phyloP scores from a whole-genome alignment of 2,888 invertebrate genomes.

The Tenthredo mesomela region DNA sequence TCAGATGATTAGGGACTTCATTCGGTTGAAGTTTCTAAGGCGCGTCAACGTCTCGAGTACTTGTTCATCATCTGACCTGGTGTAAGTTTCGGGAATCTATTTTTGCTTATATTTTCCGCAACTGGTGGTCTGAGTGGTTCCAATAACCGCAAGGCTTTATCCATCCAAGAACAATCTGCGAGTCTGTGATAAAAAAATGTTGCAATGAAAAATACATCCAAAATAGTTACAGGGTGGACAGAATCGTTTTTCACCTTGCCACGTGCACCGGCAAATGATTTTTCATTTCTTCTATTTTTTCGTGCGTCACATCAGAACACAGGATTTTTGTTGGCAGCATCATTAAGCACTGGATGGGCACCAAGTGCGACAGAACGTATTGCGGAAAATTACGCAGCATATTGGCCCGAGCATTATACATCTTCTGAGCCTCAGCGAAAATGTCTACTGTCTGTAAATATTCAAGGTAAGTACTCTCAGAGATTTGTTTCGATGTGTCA shows the following conservation, averaged over 20 bases:
- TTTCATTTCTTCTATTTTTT: slow-evolving; percentile 66
- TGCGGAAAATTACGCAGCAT: slow-evolving; percentile 75
- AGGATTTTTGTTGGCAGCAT: slow-evolving; percentile 72
- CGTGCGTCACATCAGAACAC: slow-evolving; percentile 71
- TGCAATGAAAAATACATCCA: background rate
- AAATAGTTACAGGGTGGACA: background rate
- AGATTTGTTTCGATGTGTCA: background rate
- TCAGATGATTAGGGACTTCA: background rate
- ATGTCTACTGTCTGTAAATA: slow-evolving; percentile 66
- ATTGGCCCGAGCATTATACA: slow-evolving; percentile 67
- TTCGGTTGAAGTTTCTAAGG: background rate
- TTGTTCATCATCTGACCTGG: slow-evolving; percentile 67
- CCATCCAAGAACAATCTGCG: slow-evolving; percentile 76
- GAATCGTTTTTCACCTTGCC: slow-evolving; percentile 56
- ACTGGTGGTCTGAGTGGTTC: slow-evolving; percentile 57
- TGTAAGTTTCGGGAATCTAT: slow-evolving; percentile 74
- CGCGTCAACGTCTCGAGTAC: background rate
- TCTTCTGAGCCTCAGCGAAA: slow-evolving; percentile 61
- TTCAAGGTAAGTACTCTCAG: background rate
- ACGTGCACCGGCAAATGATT: slow-evolving; percentile 61
- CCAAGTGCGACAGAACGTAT: slow-evolving; percentile 78
- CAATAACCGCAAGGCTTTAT: slow-evolving; percentile 73
- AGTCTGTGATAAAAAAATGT: slow-evolving; percentile 61
- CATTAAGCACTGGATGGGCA: slow-evolving; percentile 76
- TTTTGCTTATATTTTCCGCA: slow-evolving; percentile 70